These are phyloP conservation scores for Dipus sagitta DNA, from an alignment of 2,797 vertebrate species.

Conservation along the genomic window DNA sequence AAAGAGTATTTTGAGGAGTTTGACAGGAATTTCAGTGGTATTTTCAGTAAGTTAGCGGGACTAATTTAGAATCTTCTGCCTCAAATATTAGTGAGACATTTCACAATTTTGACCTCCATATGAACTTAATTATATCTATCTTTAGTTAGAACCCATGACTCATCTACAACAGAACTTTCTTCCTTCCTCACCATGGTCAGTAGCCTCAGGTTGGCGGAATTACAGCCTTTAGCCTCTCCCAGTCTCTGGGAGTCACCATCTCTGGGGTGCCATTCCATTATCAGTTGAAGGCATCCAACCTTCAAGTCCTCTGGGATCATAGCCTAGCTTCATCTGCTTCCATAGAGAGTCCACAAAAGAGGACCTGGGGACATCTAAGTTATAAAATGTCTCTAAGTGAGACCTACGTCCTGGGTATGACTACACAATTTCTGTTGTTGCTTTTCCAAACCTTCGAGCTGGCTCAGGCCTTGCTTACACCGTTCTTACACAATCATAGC, in stretches of 20 bases:
- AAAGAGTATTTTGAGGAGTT: constrained; percentile 23
- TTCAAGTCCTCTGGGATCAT: not conserved
- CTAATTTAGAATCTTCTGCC: constrained; percentile 61
- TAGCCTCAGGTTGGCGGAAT: not conserved
- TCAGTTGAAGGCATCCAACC: not conserved
- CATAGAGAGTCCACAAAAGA: not conserved
- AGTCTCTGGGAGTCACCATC: not conserved
- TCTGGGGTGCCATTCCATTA: not conserved
- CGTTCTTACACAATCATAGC: constrained; percentile 39
- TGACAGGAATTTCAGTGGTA: not conserved
- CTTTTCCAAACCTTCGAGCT: not conserved
- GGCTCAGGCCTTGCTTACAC: not conserved
- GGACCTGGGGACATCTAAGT: not conserved
- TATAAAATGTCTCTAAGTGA: not conserved
- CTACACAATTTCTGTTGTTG: not conserved
- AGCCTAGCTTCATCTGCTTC: not conserved
- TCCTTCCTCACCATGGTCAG: not conserved
- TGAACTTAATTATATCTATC: not conserved
- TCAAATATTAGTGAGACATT: constrained; percentile 57
- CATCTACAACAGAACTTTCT: not conserved
- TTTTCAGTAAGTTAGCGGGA: constrained; percentile 30
- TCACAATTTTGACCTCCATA: constrained; percentile 57
- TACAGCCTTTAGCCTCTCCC: not conserved
- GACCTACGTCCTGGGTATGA: not conserved
- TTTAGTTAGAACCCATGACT: not conserved